Evolutionary conservation across 2,113 vertebrate genomes (phyloP).

Genomic region (Mionectes macconnelli): DNA sequence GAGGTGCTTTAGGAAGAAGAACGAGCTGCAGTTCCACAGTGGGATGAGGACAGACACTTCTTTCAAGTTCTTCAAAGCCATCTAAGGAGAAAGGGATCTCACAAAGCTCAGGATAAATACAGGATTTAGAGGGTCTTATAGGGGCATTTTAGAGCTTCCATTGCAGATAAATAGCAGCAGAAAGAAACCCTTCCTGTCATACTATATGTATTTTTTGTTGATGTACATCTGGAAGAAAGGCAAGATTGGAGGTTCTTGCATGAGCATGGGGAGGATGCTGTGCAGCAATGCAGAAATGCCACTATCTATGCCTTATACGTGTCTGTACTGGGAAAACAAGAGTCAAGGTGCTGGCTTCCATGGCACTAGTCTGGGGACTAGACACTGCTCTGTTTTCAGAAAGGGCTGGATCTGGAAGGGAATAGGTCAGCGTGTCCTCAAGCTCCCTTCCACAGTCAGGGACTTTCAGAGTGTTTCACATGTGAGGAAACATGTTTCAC

Average conservation of each 20-base stretch:
- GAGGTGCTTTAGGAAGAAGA: background rate
- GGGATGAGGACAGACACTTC: background rate
- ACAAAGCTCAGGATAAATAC: background rate
- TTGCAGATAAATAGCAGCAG: background rate
- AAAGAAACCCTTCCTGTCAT: background rate
- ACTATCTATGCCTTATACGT: background rate
- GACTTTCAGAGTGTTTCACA: background rate
- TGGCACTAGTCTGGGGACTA: rapidly evolving
- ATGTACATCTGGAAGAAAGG: background rate
- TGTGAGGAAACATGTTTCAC: background rate
- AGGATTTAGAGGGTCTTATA: background rate
- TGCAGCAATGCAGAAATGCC: background rate
- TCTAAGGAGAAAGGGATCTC: background rate
- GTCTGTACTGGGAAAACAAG: background rate
- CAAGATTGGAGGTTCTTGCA: background rate
- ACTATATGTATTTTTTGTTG: background rate
- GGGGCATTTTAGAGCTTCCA: background rate
- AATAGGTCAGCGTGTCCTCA: background rate
- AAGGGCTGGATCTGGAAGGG: background rate
- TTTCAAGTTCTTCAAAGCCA: background rate
- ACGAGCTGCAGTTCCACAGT: background rate
- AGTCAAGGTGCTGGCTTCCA: background rate
- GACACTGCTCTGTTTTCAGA: background rate
- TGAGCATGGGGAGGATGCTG: background rate
- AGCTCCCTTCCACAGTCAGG: background rate